A percentile compares a stretch with the other conserved stretches of the same genome.
Conservation (phyloP, 2,888 invertebrate genomes). For the Apodemia hepburni region DNA sequence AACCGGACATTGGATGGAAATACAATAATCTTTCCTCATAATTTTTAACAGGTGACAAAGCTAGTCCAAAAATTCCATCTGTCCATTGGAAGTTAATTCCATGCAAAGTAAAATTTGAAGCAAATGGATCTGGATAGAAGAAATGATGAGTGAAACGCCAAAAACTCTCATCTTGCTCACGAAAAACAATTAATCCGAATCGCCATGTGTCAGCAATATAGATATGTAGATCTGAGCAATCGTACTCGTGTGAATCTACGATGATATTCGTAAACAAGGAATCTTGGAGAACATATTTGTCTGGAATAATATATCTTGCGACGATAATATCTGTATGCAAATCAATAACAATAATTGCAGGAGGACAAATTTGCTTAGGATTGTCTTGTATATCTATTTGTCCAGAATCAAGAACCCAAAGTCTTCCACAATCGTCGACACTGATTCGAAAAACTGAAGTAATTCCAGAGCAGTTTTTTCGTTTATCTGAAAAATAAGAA, state of each 20-base stretch:
- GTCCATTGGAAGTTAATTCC: constrained; percentile 90
- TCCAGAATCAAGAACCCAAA: constrained; percentile 92
- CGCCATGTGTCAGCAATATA: constrained; percentile 87
- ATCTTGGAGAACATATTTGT: constrained; percentile 82
- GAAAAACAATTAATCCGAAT: constrained; percentile 82
- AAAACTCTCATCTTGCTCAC: constrained; percentile 77
- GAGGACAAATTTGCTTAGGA: constrained; percentile 85
- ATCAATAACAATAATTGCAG: constrained; percentile 87
- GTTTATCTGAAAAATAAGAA: constrained; percentile 46
- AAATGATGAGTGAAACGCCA: constrained; percentile 84
- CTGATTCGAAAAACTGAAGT: constrained; percentile 89
- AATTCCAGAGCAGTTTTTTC: constrained; percentile 81
- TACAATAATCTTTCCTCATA: constrained; percentile 82
- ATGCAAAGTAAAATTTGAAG: constrained; percentile 86
- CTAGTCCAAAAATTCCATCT: constrained; percentile 89
- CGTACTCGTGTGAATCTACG: constrained; percentile 79
- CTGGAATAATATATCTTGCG: constrained; percentile 82
- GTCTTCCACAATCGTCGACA: constrained; percentile 86
- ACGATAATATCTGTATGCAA: constrained; percentile 82
- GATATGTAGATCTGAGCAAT: constrained; percentile 82
- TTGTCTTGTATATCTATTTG: constrained; percentile 83
- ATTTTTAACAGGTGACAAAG: constrained; percentile 79
- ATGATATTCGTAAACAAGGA: constrained; percentile 84
- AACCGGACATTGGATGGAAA: constrained; percentile 91
- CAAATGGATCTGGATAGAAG: constrained; percentile 87